Percentiles rank a stretch among this genome's conserved stretches.
Conservation (phyloP, 2,113 vertebrate species). For the Cynocephalus volans region DNA sequence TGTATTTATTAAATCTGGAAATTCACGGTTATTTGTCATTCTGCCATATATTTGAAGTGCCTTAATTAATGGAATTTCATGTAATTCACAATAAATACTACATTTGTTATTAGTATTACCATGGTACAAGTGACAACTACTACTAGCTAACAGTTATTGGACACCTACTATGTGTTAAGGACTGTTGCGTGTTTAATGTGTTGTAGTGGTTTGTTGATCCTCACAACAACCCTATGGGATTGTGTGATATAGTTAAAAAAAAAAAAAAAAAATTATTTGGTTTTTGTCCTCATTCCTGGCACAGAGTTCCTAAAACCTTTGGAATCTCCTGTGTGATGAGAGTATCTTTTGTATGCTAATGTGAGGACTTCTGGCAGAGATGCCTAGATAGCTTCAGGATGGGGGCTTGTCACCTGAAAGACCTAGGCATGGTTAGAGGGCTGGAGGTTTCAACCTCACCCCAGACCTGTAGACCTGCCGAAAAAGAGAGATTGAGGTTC, state of each 20-base stretch:
- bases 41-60: neutral
- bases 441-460: neutral
- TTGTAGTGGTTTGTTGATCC: neutral
- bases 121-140: neutral
- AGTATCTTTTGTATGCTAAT: slow-evolving; percentile 25
- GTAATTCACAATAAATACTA: neutral
- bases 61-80: neutral
- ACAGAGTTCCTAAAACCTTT: neutral
- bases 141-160: neutral
- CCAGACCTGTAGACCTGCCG: neutral
- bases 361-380: neutral
- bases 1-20: neutral
- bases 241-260: too few species aligned
- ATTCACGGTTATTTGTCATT: neutral
- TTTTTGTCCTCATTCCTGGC: neutral
- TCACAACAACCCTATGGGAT: neutral
- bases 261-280: neutral
- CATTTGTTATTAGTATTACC: neutral
- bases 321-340: neutral
- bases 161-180: neutral
- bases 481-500: neutral
- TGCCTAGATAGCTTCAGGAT: neutral
- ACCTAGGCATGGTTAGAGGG: neutral
- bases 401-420: neutral
- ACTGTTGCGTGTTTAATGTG: neutral